Conservation (phyloP, 2,797 vertebrate genomes). For the Sciurus vulgaris region DNA sequence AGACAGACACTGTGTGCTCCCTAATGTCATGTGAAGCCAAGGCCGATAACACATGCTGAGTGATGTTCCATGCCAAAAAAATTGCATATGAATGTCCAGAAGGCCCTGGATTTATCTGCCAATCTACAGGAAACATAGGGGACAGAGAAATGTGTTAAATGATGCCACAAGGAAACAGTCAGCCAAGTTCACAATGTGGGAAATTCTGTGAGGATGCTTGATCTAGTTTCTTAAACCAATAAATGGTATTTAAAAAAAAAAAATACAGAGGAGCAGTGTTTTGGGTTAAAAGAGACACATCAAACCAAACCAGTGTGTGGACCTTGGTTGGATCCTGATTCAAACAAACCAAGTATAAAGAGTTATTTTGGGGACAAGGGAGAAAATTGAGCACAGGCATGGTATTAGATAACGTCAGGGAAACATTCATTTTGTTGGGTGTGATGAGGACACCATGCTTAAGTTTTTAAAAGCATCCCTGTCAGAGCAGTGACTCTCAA, state of each 20-base stretch:
- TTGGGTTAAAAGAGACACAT: neutral
- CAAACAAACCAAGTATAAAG: neutral
- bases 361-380: neutral
- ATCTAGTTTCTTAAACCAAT: slow-evolving; percentile 37
- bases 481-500: neutral
- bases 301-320: neutral
- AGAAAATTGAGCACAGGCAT: neutral
- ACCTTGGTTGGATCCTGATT: neutral
- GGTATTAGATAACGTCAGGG: neutral
- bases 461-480: neutral
- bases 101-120: neutral
- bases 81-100: neutral
- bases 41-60: neutral
- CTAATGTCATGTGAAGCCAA: neutral
- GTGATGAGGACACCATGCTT: neutral
- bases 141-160: neutral
- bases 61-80: neutral
- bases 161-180: neutral
- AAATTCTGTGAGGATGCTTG: neutral
- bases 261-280: neutral
- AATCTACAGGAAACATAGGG: neutral
- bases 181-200: neutral
- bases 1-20: neutral
- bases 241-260: neutral
- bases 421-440: neutral